Evolutionary conservation across 2,888 invertebrate species (phyloP), one percentile per base, ranked within the genome.

Genomic region (Polydrusus tereticollis): DNA sequence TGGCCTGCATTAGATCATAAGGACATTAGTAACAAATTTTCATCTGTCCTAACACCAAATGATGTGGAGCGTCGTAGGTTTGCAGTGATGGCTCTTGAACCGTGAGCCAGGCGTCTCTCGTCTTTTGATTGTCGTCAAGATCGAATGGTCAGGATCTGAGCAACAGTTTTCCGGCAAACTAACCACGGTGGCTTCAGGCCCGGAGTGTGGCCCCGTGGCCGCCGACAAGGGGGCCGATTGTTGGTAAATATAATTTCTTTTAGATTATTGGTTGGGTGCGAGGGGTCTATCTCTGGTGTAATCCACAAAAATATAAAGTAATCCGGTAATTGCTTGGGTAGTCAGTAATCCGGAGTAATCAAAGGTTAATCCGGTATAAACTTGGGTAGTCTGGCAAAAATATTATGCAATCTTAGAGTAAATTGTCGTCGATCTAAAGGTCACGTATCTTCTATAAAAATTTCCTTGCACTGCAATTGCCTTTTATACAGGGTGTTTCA

Each of bases 191-290:
- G 86, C 85, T 85, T 85, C 85, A 73, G 85, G 85, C 82, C 84
- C 85, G 87, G 88, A 87, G 87, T 88, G 88, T 85, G 86, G 85
- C 88, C 88, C 86, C 82, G 87, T 89, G 88, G 88, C 87, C 87
- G 80, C 80, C 87, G 87, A 85, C 78, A 85, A 86, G 86, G 84
- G 86, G 85, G 87, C 85, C 80, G 86, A 86, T 80, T 87, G 88
- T 86, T 86, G 86, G 75, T 75, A 72, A 72, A 55, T 69, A 55
- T 55, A 3, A 41, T 20, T 58, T 14, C n/a, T n/a, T 20, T 12
- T 23, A 23, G 18, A 4, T 55, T 55, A n/a, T 14, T 23, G 23
- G n/a, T n/a, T n/a, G n/a, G n/a, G n/a, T n/a, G n/a, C n/a, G n/a
- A n/a, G n/a, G n/a, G n/a, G n/a, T n/a, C n/a, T n/a, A n/a, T n/a